These are phyloP conservation scores for Pygocentrus nattereri DNA, from an alignment of 2,797 vertebrate species.

Conservation along the genomic window DNA sequence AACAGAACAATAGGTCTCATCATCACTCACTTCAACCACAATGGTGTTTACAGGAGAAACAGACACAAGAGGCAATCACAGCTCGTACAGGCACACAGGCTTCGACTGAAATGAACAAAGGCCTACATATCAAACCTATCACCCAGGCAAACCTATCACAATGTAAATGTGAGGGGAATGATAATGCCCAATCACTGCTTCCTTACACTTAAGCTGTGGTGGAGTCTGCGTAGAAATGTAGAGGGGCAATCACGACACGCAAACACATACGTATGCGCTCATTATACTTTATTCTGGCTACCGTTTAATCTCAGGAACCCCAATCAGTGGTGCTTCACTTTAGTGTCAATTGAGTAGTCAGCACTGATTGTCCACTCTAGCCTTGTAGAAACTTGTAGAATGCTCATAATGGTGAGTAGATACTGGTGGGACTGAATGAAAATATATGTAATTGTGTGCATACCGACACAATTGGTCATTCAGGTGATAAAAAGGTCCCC, in stretches of 20 bases:
- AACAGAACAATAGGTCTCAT: conserved; percentile 9
- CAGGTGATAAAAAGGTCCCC: background rate
- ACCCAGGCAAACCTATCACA: background rate
- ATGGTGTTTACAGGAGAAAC: background rate
- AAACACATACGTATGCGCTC: conserved; percentile 15
- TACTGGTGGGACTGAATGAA: background rate
- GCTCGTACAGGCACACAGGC: background rate
- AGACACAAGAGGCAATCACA: conserved; percentile 13
- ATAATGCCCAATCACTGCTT: background rate
- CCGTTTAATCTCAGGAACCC: background rate
- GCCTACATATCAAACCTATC: background rate
- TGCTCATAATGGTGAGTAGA: background rate
- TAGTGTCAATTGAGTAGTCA: background rate
- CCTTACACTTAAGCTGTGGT: background rate
- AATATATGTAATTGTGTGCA: background rate
- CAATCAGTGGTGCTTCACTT: conserved; percentile 18
- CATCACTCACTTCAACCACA: background rate
- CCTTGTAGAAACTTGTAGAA: background rate
- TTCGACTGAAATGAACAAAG: background rate
- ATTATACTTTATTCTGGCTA: conserved; percentile 2
- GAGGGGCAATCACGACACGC: background rate
- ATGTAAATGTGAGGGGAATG: conserved; percentile 1
- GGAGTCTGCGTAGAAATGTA: conserved; percentile 1
- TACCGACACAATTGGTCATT: background rate
- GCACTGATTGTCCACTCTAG: background rate